phyloP scores from a whole-genome alignment of 2,888 invertebrate species.

The Tryphoninae sp. region DNA sequence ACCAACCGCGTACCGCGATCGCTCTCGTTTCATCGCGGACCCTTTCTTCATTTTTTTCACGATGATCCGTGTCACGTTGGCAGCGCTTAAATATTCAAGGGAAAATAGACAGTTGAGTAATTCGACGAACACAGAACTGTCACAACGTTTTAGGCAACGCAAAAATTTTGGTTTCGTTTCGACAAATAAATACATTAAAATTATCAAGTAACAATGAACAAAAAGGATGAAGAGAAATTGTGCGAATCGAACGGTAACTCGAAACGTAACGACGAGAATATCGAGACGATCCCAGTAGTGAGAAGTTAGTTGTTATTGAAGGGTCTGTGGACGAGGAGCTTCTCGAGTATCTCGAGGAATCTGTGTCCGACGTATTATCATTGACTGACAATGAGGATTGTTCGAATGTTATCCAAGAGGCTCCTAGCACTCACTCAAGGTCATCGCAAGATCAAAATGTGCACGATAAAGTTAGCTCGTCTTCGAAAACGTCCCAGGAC shows the following conservation, averaged over 20 bases:
- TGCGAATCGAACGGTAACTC: not conserved
- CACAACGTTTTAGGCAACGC: not conserved
- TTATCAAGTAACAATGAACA: slow-evolving; percentile 5
- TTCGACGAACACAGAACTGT: not conserved
- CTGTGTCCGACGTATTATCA: slow-evolving; percentile 27
- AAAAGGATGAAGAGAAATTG: not conserved
- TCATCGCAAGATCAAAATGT: not conserved
- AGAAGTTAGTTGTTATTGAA: slow-evolving; percentile 28
- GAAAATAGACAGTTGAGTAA: not conserved
- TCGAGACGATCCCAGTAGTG: not conserved
- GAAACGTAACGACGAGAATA: not conserved
- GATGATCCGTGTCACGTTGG: not conserved
- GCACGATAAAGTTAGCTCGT: not conserved
- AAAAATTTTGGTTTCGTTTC: not conserved
- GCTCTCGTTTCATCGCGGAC: not conserved
- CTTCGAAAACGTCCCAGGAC: not conserved
- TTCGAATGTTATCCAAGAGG: too few species aligned
- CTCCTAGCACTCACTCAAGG: not conserved
- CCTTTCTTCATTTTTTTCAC: not conserved
- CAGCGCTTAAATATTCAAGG: not conserved
- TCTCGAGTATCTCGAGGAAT: slow-evolving; percentile 33
- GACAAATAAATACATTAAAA: not conserved
- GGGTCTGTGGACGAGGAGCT: slow-evolving; percentile 17
- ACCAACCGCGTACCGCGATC: not conserved
- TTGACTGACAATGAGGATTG: not conserved